Base-by-base conservation (phyloP, 2,797 vertebrate species). In the Mallotus villosus region DNA sequence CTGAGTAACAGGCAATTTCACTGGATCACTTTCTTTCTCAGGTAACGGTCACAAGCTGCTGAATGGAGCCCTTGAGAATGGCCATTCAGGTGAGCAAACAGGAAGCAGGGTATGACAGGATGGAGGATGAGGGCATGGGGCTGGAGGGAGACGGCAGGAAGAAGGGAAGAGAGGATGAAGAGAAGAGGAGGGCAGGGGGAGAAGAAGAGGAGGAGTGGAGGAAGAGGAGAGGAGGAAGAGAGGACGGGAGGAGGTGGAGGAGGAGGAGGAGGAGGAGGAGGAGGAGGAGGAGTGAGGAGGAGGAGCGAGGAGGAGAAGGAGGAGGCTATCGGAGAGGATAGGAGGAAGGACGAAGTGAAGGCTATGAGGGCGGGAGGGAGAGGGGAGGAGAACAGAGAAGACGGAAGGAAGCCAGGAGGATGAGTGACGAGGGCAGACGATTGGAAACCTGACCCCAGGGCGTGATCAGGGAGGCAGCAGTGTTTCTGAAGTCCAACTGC, bases 41-140 rank as follows among this genome's bases (percentile, higher is more conserved):
- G 93, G 89, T 32, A 92, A 93, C 1, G 90, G 90, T 60, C 90
- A 93, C 57, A 93, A 93, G 73, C 87, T 90, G 8, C 63, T 92
- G 24, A 89, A 83, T 6, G 91, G 86, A 74, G 89, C 83, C 69
- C 74, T 83, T 9, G 82, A 80, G 61, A 70, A 77, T 41, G 82
- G 80, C 70, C 81, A 88, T 1, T 67, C 86, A 84, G 92, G 92
- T 92, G 51, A 76, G 75, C 5, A 2, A 9, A 2, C 29, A n/a
- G 29, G 9, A 34, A 63, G 34, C 61, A 63, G 1, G 19, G 27
- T 32, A 0, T 51, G 49, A 16, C 51, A 19, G 51, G 51, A n/a
- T 17, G 5, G 51, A 53, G 51, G 51, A n/a, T 51, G 12, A 51
- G 49, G 51, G 17, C 19, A 53, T 4, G 51, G 8, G 17, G 19